Evolutionary conservation across 1,140 invertebrate species (phyloP).

Genomic region (Littorina saxatilis): DNA sequence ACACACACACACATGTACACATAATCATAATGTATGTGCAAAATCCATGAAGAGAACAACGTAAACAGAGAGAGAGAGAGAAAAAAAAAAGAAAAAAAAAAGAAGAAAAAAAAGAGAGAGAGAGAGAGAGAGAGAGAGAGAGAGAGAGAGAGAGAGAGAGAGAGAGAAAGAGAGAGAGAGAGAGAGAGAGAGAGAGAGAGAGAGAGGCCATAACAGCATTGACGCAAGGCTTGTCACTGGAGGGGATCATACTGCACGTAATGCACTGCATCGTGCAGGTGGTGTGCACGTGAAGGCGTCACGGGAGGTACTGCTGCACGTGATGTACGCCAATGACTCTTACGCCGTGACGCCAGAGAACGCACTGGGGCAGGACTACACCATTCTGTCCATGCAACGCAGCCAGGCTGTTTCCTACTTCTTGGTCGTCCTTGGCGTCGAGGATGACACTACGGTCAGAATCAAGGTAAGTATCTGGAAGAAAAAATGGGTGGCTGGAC

Average conservation of each 20-base stretch:
- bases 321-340: background rate
- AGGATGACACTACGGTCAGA: background rate
- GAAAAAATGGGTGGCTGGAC: too few relatives aligned
- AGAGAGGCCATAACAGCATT: too few relatives aligned
- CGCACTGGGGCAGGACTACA: background rate
- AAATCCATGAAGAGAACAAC: too few relatives aligned
- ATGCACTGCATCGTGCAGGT: too few relatives aligned
- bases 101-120: background rate
- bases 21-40: too few relatives aligned
- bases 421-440: background rate
- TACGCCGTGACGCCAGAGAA: background rate
- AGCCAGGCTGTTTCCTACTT: background rate
- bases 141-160: background rate
- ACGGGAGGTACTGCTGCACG: background rate
- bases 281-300: background rate
- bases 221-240: too few relatives aligned
- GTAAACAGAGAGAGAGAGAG: too few relatives aligned
- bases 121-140: background rate
- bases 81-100: background rate
- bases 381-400: background rate
- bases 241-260: too few relatives aligned
- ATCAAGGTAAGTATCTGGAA: slow-evolving; percentile 2
- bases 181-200: background rate
- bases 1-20: slow-evolving; percentile 5
- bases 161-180: background rate